Evolutionary conservation across 2,888 invertebrate species (phyloP).

Genomic region (Volucella bombylans): DNA sequence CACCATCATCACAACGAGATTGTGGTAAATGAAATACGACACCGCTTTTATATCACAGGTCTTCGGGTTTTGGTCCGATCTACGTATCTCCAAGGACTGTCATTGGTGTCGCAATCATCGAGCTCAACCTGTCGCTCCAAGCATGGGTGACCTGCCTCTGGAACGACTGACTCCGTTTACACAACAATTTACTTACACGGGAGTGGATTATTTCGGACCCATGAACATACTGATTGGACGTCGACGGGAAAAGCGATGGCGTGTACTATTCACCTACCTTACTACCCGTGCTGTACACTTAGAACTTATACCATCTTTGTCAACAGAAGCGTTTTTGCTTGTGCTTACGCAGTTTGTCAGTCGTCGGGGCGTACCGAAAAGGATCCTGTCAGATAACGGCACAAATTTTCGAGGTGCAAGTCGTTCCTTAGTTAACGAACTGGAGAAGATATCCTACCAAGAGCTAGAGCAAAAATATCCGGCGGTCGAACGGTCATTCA

Average conservation of each 20-base stretch:
- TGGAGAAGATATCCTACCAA: slow-evolving; percentile 14
- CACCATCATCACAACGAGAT: slow-evolving; percentile 48
- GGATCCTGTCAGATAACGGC: slow-evolving; percentile 47
- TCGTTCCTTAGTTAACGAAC: not conserved
- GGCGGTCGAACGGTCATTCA: slow-evolving; percentile 42
- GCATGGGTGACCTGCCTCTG: slow-evolving; percentile 20
- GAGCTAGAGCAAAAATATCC: slow-evolving; percentile 33
- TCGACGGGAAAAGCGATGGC: no score
- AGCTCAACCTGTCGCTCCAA: slow-evolving; percentile 32
- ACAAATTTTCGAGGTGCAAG: slow-evolving; percentile 54
- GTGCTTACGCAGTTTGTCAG: slow-evolving; percentile 30
- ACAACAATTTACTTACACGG: no score
- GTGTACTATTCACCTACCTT: no score
- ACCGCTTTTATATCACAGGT: slow-evolving; percentile 31
- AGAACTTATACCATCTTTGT: slow-evolving; percentile 32
- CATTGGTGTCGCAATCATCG: slow-evolving; percentile 37
- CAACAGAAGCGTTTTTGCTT: slow-evolving; percentile 43
- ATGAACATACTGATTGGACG: no score
- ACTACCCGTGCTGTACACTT: not conserved
- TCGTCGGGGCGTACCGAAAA: slow-evolving; percentile 38
- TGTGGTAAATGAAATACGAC: slow-evolving; percentile 53
- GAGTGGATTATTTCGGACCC: no score
- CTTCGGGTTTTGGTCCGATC: slow-evolving; percentile 39
- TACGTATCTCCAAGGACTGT: slow-evolving; percentile 11
- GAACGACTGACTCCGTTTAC: slow-evolving; percentile 35